These are phyloP conservation scores for Euphydryas editha DNA, from an alignment of 2,888 invertebrate species.

Conservation along the genomic window DNA sequence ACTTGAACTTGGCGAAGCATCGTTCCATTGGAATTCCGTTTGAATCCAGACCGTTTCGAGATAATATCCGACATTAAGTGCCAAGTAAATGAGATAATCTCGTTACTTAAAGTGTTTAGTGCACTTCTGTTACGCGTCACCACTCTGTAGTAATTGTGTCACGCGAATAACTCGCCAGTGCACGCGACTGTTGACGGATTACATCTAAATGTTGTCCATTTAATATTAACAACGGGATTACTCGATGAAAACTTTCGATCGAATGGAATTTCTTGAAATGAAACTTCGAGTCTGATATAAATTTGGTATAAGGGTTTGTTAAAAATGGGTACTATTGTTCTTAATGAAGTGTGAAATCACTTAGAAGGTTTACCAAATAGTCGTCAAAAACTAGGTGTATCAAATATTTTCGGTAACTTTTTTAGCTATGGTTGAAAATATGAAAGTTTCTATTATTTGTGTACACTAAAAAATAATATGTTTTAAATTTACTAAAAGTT, in stretches of 20 bases:
- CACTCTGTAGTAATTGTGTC: slow-evolving; percentile 41
- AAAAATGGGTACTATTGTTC: too few species aligned
- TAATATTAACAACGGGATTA: slow-evolving; percentile 25
- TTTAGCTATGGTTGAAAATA: too few species aligned
- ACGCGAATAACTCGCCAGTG: slow-evolving; percentile 33
- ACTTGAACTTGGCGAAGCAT: not conserved
- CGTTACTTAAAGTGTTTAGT: slow-evolving; percentile 35
- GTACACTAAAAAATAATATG: too few species aligned
- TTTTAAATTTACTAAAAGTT: too few species aligned
- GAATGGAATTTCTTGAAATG: too few species aligned
- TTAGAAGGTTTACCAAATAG: too few species aligned
- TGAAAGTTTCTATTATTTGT: too few species aligned
- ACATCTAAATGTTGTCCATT: slow-evolving; percentile 25
- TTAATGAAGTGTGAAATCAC: too few species aligned
- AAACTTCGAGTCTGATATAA: not conserved
- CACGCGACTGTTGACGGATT: slow-evolving; percentile 37
- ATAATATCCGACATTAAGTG: slow-evolving; percentile 10
- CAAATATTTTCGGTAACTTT: too few species aligned
- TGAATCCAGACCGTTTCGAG: slow-evolving; percentile 7
- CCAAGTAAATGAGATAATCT: slow-evolving; percentile 27
- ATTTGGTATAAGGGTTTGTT: too few species aligned
- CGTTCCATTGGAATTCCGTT: slow-evolving; percentile 9
- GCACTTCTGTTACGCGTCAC: slow-evolving; percentile 36
- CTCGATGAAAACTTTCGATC: not conserved
- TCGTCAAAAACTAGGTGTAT: too few species aligned